Conservation (phyloP, 2,888 invertebrate genomes). For the Dynastes grantii region DNA sequence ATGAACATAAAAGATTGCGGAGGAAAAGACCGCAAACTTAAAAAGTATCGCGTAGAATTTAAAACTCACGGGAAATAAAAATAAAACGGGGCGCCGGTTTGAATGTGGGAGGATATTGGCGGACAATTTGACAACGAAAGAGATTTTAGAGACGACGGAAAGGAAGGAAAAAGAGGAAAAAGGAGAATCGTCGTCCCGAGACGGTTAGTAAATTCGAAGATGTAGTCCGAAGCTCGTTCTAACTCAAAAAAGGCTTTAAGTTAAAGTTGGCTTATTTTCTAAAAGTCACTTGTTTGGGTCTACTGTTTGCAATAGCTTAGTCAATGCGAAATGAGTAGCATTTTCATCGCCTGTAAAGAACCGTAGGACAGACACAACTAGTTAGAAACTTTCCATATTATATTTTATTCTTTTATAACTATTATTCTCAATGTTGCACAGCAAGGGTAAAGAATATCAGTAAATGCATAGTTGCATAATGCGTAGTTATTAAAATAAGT, state of each 20-base stretch:
- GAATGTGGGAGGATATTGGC: conserved; percentile 43
- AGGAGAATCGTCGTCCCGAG: conserved; percentile 24
- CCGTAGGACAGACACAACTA: background rate
- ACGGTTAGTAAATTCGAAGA: conserved; percentile 27
- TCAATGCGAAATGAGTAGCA: conserved; percentile 9
- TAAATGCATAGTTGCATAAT: too few relatives aligned
- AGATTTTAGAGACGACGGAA: conserved; percentile 10
- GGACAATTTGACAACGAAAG: conserved; percentile 41
- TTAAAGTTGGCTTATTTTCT: conserved; percentile 34
- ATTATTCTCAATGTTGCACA: too few relatives aligned
- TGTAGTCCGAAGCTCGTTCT: conserved; percentile 27
- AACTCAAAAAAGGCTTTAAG: conserved; percentile 17
- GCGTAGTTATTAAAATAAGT: too few relatives aligned
- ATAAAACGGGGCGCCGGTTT: conserved; percentile 13
- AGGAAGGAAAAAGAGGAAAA: conserved; percentile 27
- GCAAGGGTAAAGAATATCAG: too few relatives aligned
- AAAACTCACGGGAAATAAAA: conserved; percentile 46
- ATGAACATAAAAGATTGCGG: conserved; percentile 31
- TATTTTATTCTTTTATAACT: background rate
- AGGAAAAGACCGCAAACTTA: conserved; percentile 27
- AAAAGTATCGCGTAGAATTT: conserved; percentile 43
- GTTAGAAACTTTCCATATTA: background rate
- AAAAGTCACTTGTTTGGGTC: conserved; percentile 37
- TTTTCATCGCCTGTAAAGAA: background rate
- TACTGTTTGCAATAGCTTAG: conserved; percentile 3